Evolutionary conservation across 30 jellyfish, hydroid and myxozoan genomes (phyloP).

Genomic region (Hydra vulgaris): DNA sequence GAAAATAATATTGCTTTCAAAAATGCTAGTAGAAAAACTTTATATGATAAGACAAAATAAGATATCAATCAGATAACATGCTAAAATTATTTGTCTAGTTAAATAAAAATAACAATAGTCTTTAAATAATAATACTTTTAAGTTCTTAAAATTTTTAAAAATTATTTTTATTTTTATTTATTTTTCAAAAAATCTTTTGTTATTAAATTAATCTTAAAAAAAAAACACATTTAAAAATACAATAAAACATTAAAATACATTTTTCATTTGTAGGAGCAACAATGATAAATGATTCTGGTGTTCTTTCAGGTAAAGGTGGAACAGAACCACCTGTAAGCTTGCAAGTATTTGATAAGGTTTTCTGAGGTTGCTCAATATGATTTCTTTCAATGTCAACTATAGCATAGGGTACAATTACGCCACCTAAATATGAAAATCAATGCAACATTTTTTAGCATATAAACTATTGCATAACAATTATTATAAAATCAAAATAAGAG

Average conservation of each 20-base stretch:
- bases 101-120: no score
- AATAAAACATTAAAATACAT: background rate
- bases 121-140: no score
- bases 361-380: background rate
- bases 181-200: background rate
- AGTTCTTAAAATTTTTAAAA: no score
- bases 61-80: no score
- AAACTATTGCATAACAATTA: background rate
- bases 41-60: no score
- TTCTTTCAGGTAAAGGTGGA: constrained; percentile 65
- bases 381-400: background rate
- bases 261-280: background rate
- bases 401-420: background rate
- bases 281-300: constrained; percentile 51
- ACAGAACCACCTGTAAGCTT: background rate
- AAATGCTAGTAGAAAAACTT: no score
- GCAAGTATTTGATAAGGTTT: background rate
- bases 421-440: background rate
- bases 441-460: background rate
- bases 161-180: no score
- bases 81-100: no score
- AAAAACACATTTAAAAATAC: background rate
- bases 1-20: no score
- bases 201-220: no score
- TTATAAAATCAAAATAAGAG: no score